phyloP scores from a whole-genome alignment of 2,888 invertebrate species.

The Pseudanteris insignis region DNA sequence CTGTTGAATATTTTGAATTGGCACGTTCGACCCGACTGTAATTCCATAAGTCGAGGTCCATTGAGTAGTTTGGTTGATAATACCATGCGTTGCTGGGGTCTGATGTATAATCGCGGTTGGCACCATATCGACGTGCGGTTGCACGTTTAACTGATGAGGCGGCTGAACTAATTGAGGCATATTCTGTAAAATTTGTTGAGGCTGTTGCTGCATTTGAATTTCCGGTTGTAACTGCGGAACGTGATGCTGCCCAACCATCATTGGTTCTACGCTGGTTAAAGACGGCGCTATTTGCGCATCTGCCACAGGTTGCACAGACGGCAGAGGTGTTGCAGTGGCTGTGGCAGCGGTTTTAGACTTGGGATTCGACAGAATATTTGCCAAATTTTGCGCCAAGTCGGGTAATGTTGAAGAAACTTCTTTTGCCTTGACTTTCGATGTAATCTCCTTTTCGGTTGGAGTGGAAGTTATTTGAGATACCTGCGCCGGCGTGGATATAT shows the following conservation, averaged over 20 bases:
- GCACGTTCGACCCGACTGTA: conserved; percentile 19
- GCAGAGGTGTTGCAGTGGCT: not conserved
- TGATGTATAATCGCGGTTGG: conserved; percentile 19
- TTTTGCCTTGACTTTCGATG: conserved; percentile 57
- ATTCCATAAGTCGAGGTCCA: conserved; percentile 38
- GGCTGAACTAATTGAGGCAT: conserved; percentile 34
- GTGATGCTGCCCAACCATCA: conserved; percentile 3
- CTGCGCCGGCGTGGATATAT: too few species aligned
- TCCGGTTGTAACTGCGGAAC: conserved; percentile 1
- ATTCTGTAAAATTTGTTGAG: not conserved
- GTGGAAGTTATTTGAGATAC: too few species aligned
- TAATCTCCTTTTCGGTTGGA: conserved; percentile 21
- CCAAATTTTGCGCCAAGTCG: conserved; percentile 63
- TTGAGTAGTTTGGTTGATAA: conserved; percentile 46
- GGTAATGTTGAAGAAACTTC: conserved; percentile 64
- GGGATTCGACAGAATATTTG: conserved; percentile 64
- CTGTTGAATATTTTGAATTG: conserved; percentile 24
- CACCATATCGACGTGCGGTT: conserved; percentile 33
- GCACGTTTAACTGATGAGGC: conserved; percentile 41
- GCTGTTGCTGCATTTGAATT: conserved; percentile 2
- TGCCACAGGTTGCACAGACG: conserved; percentile 2
- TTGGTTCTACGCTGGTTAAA: not conserved
- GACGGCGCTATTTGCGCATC: not conserved
- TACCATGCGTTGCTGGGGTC: conserved; percentile 8
- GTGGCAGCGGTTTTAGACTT: conserved; percentile 55